phyloP scores from a whole-genome alignment of 2,797 vertebrate species.

The Danio tinwini region DNA sequence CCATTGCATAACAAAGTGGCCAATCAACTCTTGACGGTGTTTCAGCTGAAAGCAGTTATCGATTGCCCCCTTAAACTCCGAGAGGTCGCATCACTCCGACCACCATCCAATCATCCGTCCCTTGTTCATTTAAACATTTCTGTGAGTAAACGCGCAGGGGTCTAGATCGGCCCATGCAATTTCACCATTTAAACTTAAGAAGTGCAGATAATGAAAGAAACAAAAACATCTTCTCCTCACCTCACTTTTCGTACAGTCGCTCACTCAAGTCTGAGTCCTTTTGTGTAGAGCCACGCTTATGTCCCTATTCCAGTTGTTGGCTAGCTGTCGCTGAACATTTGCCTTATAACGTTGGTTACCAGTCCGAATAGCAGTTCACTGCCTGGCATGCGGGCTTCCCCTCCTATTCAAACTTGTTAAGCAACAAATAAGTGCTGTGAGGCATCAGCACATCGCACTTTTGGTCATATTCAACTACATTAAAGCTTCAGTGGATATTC shows the following conservation, averaged over 20 bases:
- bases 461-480: constrained; percentile 37
- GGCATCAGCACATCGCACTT: not conserved
- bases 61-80: constrained; percentile 52
- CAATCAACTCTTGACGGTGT: constrained; percentile 4
- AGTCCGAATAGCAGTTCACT: constrained; percentile 69
- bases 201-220: constrained; percentile 14
- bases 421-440: not conserved
- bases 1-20: not conserved
- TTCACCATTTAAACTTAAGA: constrained; percentile 21
- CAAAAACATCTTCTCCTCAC: constrained; percentile 50
- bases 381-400: constrained; percentile 66
- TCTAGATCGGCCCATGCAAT: constrained; percentile 5
- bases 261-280: constrained; percentile 61
- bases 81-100: constrained; percentile 37
- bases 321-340: constrained; percentile 73
- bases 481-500: constrained; percentile 48
- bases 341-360: constrained; percentile 66
- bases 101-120: not conserved
- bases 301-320: constrained; percentile 67
- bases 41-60: not conserved
- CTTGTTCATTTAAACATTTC: constrained; percentile 20
- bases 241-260: constrained; percentile 55
- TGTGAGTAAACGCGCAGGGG: constrained; percentile 48
- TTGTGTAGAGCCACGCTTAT: constrained; percentile 63
- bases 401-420: constrained; percentile 66